Percentiles rank a stretch among this genome's conserved stretches.
Conservation (phyloP, 2,113 vertebrate genomes). For the Clarias macrocephalus region DNA sequence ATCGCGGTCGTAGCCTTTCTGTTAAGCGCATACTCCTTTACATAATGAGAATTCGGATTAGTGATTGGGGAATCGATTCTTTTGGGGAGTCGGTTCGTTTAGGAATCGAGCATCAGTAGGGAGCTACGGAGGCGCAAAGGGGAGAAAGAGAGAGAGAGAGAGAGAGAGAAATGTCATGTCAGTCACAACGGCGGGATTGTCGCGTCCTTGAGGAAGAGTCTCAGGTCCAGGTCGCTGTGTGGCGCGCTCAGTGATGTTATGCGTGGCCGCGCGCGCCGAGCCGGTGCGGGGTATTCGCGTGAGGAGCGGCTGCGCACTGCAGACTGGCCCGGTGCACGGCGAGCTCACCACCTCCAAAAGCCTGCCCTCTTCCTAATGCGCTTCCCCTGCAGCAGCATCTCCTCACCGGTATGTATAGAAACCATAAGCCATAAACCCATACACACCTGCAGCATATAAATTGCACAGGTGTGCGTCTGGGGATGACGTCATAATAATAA, state of each 20-base stretch:
- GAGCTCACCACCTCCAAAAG: background rate
- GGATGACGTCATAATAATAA: background rate
- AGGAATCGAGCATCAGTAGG: slow-evolving; percentile 20
- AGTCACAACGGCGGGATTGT: too few relatives aligned
- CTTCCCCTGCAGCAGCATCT: slow-evolving; percentile 27
- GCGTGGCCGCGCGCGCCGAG: background rate
- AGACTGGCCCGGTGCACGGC: slow-evolving; percentile 9
- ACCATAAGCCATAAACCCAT: too few relatives aligned
- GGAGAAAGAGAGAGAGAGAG: slow-evolving; percentile 14
- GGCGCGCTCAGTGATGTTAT: slow-evolving; percentile 6
- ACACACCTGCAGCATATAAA: background rate
- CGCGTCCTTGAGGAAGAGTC: too few relatives aligned
- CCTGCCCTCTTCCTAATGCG: slow-evolving; percentile 10
- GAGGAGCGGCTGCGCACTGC: slow-evolving; percentile 10
- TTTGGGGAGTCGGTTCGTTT: background rate
- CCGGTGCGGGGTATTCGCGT: background rate
- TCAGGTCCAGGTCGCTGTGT: background rate
- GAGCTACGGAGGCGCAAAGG: slow-evolving; percentile 42
- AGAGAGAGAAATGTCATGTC: background rate
- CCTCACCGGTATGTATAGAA: slow-evolving; percentile 40
- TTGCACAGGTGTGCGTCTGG: background rate
- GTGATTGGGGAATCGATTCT: background rate
- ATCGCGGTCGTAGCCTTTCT: too few relatives aligned
- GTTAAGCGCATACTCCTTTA: background rate
- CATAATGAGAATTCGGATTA: background rate